A percentile compares a stretch with the other conserved stretches of the same genome.
phyloP scores from a whole-genome alignment of 2,113 vertebrate species.

The Apaloderma vittatum region DNA sequence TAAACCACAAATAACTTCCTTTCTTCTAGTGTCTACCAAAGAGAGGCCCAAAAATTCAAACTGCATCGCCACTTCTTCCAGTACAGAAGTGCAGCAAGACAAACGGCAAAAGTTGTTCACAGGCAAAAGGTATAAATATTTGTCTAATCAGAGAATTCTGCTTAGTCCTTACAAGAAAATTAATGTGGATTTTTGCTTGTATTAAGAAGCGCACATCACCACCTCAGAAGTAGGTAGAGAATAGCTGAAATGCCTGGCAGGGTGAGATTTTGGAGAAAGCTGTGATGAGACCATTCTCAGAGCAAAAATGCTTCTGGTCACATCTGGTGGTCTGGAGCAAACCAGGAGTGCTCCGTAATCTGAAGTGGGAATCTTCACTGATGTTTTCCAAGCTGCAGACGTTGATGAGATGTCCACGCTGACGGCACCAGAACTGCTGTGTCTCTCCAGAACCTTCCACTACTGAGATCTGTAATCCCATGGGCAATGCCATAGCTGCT shows the following conservation, averaged over 20 bases:
- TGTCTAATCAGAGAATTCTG: not conserved
- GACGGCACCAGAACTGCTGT: not conserved
- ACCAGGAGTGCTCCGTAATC: not conserved
- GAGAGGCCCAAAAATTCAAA: slow-evolving; percentile 64
- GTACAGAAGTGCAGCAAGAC: slow-evolving; percentile 66
- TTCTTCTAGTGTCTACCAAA: slow-evolving; percentile 78
- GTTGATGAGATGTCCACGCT: not conserved
- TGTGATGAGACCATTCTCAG: not conserved
- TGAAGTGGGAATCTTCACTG: not conserved
- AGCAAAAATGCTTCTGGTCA: not conserved
- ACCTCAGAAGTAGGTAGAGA: not conserved
- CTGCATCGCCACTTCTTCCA: slow-evolving; percentile 54
- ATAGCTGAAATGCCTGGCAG: not conserved
- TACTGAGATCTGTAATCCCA: not conserved
- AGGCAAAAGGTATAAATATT: slow-evolving; percentile 76
- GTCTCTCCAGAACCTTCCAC: not conserved
- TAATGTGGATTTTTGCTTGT: not conserved
- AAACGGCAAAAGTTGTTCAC: slow-evolving; percentile 55
- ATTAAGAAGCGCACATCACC: not conserved
- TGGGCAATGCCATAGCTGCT: not conserved
- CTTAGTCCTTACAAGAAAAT: not conserved
- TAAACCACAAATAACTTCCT: not conserved
- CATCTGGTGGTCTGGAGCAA: not conserved
- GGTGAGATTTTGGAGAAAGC: not conserved
- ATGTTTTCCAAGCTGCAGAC: not conserved